A percentile compares a stretch with the other conserved stretches of the same genome.
Conservation (phyloP, 2,113 vertebrate genomes). For the Burhinus oedicnemus region DNA sequence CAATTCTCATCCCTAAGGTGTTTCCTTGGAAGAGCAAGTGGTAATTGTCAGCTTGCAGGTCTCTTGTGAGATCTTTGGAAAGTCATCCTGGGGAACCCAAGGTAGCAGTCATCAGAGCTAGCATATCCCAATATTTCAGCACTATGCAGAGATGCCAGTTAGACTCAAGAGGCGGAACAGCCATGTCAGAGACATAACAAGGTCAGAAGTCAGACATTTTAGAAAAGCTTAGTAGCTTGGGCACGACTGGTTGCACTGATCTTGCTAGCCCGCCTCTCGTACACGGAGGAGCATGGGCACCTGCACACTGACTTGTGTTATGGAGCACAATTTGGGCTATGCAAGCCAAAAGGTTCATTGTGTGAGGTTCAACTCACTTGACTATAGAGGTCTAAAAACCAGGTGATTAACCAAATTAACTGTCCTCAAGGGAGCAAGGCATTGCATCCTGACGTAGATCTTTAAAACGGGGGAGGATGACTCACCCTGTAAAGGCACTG, state of each 20-base stretch:
- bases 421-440: background rate
- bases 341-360: background rate
- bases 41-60: background rate
- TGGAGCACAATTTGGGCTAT: accelerated
- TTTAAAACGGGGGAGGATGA: background rate
- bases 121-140: background rate
- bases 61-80: background rate
- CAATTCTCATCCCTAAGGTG: background rate
- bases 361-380: too few species aligned
- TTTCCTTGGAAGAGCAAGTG: background rate
- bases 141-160: background rate
- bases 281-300: accelerated
- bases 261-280: background rate
- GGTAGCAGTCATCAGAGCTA: background rate
- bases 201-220: background rate
- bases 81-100: background rate
- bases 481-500: background rate
- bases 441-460: background rate
- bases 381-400: background rate
- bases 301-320: too few species aligned
- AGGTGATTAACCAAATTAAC: background rate
- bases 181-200: background rate
- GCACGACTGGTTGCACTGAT: background rate
- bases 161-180: background rate
- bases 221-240: background rate